Base-by-base conservation (phyloP, 2,113 vertebrate species). In the Telmatochromis bifrenatus region DNA sequence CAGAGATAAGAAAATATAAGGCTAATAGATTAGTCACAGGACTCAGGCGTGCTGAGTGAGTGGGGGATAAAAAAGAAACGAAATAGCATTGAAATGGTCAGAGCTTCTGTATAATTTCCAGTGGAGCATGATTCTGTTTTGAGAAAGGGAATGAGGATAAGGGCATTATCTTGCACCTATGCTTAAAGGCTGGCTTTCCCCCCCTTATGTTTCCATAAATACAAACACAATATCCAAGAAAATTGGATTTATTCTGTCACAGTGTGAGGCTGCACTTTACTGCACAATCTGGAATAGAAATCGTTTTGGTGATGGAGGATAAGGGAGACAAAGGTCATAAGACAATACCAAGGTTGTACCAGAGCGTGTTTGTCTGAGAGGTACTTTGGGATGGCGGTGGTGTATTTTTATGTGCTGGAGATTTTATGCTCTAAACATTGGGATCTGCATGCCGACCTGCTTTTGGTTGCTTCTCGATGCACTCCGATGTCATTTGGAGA, bases 211-310 rank as follows among this genome's bases (percentile, higher is more conserved):
- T 90, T 92, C 93, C 87, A 90, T 92, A 89, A 94, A 94, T 95
- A 93, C 62, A 35, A 91, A 68, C 82, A 93, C 87, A 94, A 83
- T 91, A 93, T 83, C 93, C 21, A 35, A 82, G 83, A 77, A 91
- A 95, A 95, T 89, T 77, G 89, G 95, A 94, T 96, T 94, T 91
- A 84, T 73, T 87, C 45, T 19, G 6, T 89, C 86, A 42, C 83
- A 19, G 77, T 45, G 47, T 79, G 91, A 81, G 37, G 83, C 62
- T 81, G 65, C 81, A 85, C 60, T 90, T 92, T 84, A 55, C 45
- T 37, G 37, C 17, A 1, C 81, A 86, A 89, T 88, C 86, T 84
- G 35, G 47, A 85, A 82, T 55, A 55, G 87, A 84, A 89, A 91
- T 88, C 58, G 11, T 55, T 54, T 89, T 60, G 26, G 79, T 55